Conservation (phyloP, 2,797 vertebrate species). For the Phalloptychus januarius region DNA sequence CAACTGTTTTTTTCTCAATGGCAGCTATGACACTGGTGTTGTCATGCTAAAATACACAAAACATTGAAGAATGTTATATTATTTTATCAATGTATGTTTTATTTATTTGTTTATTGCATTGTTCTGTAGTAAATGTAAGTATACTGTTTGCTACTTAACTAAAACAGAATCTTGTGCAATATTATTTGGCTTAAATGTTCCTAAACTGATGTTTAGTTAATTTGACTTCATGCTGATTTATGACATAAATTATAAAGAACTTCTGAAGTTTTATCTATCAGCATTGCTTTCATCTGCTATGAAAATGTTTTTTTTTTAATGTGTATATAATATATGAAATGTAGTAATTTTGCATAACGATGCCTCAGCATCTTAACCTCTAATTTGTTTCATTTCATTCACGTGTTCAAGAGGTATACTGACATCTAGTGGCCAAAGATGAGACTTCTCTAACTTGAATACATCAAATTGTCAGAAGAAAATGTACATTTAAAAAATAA, state of each 20-base stretch:
- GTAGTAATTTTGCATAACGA: not conserved
- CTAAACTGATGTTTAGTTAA: not conserved
- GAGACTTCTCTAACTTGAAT: not conserved
- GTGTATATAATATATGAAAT: not conserved
- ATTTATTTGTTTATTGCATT: not conserved
- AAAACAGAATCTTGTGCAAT: not conserved
- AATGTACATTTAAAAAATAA: not conserved
- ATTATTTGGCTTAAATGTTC: not conserved
- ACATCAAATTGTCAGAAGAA: not conserved
- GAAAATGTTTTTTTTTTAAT: not conserved
- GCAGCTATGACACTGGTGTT: not conserved
- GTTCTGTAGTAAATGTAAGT: not conserved
- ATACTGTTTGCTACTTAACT: not conserved
- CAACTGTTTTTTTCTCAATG: not conserved
- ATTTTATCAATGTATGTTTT: not conserved
- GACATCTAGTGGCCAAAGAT: conserved; percentile 64
- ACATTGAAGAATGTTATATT: not conserved
- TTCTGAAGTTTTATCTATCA: no score
- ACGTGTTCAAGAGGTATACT: conserved; percentile 38
- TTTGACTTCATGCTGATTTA: not conserved
- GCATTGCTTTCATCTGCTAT: not conserved
- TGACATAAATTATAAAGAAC: not conserved
- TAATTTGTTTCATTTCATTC: not conserved
- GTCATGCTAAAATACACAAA: not conserved
- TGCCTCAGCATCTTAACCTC: not conserved